Evolutionary conservation across 2,888 invertebrate species (phyloP).

Genomic region (Boloria euphrosyne): DNA sequence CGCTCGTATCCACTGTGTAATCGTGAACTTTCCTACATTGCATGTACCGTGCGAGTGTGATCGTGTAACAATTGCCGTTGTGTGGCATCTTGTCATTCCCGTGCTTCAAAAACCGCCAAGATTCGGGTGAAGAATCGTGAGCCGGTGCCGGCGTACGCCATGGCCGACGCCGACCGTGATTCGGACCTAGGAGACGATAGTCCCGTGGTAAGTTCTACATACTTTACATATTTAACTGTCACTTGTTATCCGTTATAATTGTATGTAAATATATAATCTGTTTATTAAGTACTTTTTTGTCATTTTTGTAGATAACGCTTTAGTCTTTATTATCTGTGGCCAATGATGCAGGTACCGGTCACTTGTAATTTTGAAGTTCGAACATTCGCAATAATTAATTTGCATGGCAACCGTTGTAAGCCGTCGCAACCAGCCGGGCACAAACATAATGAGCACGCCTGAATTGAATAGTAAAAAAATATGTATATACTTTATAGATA

Average conservation of each 20-base stretch:
- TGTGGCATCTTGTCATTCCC: slow-evolving; percentile 60
- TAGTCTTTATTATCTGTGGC: not conserved
- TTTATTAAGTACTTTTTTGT: too few relatives aligned
- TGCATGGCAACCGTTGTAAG: slow-evolving; percentile 23
- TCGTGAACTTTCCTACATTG: slow-evolving; percentile 44
- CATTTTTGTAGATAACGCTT: too few relatives aligned
- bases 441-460: slow-evolving; percentile 10
- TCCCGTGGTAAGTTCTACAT: slow-evolving; percentile 84
- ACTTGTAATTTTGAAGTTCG: not conserved
- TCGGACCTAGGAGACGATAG: slow-evolving; percentile 89
- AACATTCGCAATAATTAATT: slow-evolving; percentile 7
- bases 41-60: slow-evolving; percentile 66
- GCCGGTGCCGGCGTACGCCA: slow-evolving; percentile 92
- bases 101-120: slow-evolving; percentile 83
- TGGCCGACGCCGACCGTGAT: slow-evolving; percentile 86
- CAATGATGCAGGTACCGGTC: not conserved
- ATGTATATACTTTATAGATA: not conserved
- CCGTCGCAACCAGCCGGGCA: slow-evolving; percentile 25
- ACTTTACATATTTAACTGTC: not conserved
- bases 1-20: slow-evolving; percentile 52
- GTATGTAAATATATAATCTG: not conserved
- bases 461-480: not conserved
- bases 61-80: slow-evolving; percentile 58
- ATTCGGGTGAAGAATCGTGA: slow-evolving; percentile 95
- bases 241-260: not conserved